Conservation (phyloP, 1,140 invertebrate species). For the Paraescarpia echinospica region DNA sequence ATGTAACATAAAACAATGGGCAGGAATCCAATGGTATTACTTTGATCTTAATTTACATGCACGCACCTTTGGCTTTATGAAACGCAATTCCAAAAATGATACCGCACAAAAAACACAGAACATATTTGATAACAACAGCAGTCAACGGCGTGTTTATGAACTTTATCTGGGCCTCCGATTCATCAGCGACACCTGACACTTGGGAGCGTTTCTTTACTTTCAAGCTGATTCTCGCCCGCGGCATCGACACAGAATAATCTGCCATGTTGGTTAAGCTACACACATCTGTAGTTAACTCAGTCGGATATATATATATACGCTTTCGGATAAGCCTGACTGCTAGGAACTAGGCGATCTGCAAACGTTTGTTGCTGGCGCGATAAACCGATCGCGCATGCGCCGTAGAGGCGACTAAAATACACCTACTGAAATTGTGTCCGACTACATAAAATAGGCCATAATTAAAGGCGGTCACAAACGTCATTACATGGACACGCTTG, state of each 20-base stretch:
- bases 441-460: background rate
- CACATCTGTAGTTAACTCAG: background rate
- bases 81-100: constrained; percentile 17
- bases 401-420: background rate
- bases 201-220: background rate
- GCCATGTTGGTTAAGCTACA: background rate
- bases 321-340: background rate
- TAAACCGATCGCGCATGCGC: background rate
- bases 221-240: background rate
- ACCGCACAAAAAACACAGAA: constrained; percentile 7
- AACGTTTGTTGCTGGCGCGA: background rate
- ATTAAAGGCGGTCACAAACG: background rate
- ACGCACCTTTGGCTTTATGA: constrained; percentile 14
- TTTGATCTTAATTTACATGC: no score
- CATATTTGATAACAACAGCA: background rate
- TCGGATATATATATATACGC: background rate
- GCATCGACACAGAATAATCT: background rate
- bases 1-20: no score
- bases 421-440: background rate
- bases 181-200: background rate
- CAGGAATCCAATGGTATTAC: no score
- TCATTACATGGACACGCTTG: background rate
- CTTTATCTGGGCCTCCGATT: background rate
- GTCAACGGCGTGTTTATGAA: background rate
- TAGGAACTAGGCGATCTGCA: background rate